phyloP scores from a whole-genome alignment of 2,888 invertebrate species.

The Mythimna pallens region DNA sequence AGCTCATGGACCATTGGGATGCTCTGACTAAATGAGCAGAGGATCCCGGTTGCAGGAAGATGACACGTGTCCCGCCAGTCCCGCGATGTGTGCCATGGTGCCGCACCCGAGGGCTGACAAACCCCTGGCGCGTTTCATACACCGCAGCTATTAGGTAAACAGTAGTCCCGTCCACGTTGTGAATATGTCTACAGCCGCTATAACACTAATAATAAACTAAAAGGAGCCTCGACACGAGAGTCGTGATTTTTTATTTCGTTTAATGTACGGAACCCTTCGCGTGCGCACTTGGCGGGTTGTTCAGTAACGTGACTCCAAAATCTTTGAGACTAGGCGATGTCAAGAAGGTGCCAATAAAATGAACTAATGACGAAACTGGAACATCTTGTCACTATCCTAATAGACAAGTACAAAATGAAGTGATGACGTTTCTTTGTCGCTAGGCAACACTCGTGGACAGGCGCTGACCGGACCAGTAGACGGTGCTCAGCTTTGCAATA shows the following conservation, averaged over 20 bases:
- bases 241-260: neutral
- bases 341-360: neutral
- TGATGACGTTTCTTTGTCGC: neutral
- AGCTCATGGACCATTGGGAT: neutral
- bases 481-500: neutral
- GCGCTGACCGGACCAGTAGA: neutral
- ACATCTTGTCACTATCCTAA: too few species aligned
- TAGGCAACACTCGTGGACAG: neutral
- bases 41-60: neutral
- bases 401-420: too few species aligned
- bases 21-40: neutral
- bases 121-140: too few species aligned
- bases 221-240: neutral
- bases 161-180: neutral
- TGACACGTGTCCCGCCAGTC: too few species aligned
- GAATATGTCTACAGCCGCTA: neutral
- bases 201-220: neutral
- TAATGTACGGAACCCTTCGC: neutral
- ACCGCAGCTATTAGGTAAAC: too few species aligned
- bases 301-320: neutral
- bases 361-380: neutral
- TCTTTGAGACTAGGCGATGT: neutral
- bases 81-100: too few species aligned
- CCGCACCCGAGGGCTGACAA: too few species aligned
- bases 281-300: too few species aligned